phyloP scores from a whole-genome alignment of 2,888 invertebrate genomes.

The Sycophila texana region DNA sequence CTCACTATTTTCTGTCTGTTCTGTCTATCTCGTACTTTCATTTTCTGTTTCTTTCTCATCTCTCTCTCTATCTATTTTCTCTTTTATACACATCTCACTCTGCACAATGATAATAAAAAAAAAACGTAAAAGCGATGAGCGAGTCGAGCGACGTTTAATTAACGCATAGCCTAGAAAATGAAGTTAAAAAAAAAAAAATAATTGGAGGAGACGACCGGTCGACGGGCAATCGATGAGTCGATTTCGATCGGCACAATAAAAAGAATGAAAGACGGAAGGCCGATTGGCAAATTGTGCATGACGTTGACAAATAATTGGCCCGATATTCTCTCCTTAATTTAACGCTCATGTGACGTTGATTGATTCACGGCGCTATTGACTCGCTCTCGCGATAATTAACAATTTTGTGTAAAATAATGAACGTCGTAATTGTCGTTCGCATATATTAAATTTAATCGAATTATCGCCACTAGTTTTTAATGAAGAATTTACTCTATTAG shows the following conservation, averaged over 20 bases:
- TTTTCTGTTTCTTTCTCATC: conserved; percentile 40
- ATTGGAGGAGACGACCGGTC: background rate
- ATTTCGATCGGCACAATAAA: background rate
- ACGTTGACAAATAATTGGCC: background rate
- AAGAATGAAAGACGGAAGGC: background rate
- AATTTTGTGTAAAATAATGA: conserved; percentile 47
- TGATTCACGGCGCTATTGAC: conserved; percentile 35
- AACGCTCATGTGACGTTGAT: background rate
- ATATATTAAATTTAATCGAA: conserved; percentile 34
- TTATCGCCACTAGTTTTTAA: conserved; percentile 25
- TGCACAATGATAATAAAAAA: conserved; percentile 52
- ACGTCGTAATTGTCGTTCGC: conserved; percentile 26
- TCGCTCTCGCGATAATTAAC: conserved; percentile 51
- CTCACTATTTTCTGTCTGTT: conserved; percentile 37
- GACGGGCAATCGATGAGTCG: background rate
- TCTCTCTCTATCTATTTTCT: conserved; percentile 66
- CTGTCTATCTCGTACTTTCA: conserved; percentile 62
- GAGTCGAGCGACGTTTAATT: conserved; percentile 51
- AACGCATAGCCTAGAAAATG: conserved; percentile 24
- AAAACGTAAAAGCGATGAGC: conserved; percentile 49
- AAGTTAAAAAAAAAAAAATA: conserved; percentile 15
- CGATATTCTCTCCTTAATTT: background rate
- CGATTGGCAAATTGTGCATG: background rate
- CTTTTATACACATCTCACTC: conserved; percentile 61
- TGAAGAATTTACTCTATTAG: conserved; percentile 20